phyloP scores from a whole-genome alignment of 2,113 vertebrate species.

The Pteronura brasiliensis region DNA sequence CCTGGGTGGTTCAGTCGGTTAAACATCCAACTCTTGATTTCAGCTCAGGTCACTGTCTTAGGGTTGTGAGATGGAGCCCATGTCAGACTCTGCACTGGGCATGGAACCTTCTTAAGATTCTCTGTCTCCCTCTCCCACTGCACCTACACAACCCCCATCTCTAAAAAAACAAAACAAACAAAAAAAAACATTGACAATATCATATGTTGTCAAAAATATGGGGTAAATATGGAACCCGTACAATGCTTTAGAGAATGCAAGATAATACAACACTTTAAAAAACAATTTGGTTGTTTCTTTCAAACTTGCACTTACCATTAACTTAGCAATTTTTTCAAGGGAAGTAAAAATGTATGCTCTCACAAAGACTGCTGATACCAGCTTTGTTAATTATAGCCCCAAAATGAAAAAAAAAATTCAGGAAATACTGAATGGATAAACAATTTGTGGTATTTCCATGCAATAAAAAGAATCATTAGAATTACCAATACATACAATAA shows the following conservation, averaged over 20 bases:
- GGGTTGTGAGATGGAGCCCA: too few relatives aligned
- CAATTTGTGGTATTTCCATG: not conserved
- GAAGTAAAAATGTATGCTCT: not conserved
- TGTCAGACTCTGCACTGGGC: too few relatives aligned
- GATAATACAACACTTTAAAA: not conserved
- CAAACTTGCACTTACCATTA: not conserved
- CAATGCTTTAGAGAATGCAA: not conserved
- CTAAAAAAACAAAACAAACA: too few relatives aligned
- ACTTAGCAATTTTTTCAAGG: not conserved
- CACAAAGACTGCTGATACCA: not conserved
- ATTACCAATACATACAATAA: not conserved
- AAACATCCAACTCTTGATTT: too few relatives aligned
- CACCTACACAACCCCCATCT: too few relatives aligned
- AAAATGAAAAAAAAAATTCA: not conserved
- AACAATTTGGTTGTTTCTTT: not conserved
- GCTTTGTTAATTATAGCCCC: not conserved
- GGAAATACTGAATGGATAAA: not conserved
- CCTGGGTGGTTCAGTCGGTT: too few relatives aligned
- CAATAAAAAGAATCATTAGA: not conserved
- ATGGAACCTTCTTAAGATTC: too few relatives aligned
- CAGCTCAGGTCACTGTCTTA: too few relatives aligned
- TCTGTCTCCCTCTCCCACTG: too few relatives aligned
- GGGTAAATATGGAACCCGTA: not conserved
- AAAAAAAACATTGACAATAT: not conserved
- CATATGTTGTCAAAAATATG: not conserved